These are phyloP conservation scores for Coccyzus lansbergi DNA, from an alignment of 2,797 vertebrate species.

Conservation along the genomic window DNA sequence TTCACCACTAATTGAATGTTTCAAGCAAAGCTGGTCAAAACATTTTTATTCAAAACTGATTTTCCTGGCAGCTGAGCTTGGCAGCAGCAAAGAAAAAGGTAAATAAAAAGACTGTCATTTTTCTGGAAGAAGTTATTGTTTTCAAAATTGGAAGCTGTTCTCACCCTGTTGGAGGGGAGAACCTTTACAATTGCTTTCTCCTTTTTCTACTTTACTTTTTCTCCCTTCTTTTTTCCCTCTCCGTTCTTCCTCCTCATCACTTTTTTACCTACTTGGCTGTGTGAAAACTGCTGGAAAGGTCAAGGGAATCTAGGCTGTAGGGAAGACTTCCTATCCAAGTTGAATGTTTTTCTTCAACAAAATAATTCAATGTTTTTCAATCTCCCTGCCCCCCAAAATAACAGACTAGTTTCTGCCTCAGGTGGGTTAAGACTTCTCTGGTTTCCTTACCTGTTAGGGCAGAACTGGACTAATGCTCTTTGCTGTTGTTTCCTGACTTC, in stretches of 20 bases:
- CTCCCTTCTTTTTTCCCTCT: background rate
- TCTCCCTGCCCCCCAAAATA: background rate
- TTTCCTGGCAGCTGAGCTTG: constrained; percentile 2
- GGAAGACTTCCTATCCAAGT: background rate
- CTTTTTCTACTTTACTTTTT: background rate
- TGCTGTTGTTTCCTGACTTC: background rate
- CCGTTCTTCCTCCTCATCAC: accelerated
- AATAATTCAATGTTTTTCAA: background rate
- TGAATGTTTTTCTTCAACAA: background rate
- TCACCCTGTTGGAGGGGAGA: background rate
- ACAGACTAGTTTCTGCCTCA: background rate
- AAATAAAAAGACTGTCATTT: constrained; percentile 25
- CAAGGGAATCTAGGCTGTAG: background rate
- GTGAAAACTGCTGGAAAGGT: background rate
- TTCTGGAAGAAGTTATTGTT: background rate
- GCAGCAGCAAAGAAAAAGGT: background rate
- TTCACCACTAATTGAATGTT: constrained; percentile 8
- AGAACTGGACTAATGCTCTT: background rate
- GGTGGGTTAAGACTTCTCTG: background rate
- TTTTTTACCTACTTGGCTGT: background rate
- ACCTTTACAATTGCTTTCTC: background rate
- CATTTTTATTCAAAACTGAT: constrained; percentile 32
- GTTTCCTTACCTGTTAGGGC: background rate
- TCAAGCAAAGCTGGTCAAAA: constrained; percentile 37
- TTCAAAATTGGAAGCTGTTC: background rate